These are phyloP conservation scores for Spea hammondii DNA, from an alignment of 2,797 vertebrate genomes.

Conservation along the genomic window DNA sequence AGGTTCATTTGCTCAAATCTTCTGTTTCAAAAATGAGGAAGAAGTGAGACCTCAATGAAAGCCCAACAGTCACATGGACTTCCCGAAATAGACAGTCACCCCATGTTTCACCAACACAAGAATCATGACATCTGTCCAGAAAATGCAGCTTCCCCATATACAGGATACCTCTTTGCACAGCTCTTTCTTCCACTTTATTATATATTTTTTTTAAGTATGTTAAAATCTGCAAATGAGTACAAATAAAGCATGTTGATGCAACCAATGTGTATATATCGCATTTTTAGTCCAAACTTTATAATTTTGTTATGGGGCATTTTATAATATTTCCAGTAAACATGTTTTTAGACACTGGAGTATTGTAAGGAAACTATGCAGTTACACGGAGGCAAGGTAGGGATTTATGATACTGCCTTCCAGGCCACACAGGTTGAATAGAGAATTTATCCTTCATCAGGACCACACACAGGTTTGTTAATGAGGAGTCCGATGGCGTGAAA, in stretches of 20 bases:
- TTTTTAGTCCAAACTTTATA: not conserved
- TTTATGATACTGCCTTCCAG: not conserved
- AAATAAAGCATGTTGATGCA: not conserved
- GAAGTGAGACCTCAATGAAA: not conserved
- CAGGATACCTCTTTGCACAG: too few relatives aligned
- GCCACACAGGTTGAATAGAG: conserved; percentile 17
- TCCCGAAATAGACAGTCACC: conserved; percentile 17
- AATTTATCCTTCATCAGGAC: not conserved
- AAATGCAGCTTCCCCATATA: too few relatives aligned
- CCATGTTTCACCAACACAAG: not conserved
- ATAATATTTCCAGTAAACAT: too few relatives aligned
- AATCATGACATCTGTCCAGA: not conserved
- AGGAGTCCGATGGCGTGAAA: conserved; percentile 12
- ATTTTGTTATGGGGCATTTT: too few relatives aligned
- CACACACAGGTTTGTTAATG: conserved; percentile 28
- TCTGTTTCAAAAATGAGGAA: not conserved
- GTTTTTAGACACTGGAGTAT: too few relatives aligned
- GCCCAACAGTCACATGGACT: conserved; percentile 4
- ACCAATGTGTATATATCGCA: not conserved
- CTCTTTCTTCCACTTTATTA: not conserved
- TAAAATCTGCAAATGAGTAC: not conserved
- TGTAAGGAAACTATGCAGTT: too few relatives aligned
- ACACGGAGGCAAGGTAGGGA: not conserved
- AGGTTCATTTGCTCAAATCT: too few relatives aligned
- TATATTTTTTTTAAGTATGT: not conserved